phyloP scores from a whole-genome alignment of 2,797 vertebrate species.

The Notoglanidium macrostoma region DNA sequence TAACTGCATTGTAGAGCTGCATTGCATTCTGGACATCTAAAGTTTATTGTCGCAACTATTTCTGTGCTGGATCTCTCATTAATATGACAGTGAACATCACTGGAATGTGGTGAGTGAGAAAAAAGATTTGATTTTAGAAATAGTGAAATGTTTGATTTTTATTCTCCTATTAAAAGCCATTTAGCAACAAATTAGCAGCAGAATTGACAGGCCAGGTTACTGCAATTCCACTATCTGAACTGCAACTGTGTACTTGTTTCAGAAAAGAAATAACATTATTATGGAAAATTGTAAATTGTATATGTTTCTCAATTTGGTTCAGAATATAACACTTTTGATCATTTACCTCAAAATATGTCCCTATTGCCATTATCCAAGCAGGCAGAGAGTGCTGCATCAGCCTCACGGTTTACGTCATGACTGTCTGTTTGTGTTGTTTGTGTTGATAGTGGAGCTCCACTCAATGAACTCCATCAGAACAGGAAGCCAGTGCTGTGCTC shows the following conservation, averaged over 20 bases:
- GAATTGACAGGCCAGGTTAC: neutral
- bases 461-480: constrained; percentile 39
- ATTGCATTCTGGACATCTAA: neutral
- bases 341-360: constrained; percentile 5
- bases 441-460: constrained; percentile 34
- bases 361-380: constrained; percentile 8
- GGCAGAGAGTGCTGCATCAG: constrained; percentile 19
- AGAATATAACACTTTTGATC: neutral
- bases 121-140: neutral
- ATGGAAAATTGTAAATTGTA: neutral
- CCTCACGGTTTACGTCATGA: neutral
- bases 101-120: neutral
- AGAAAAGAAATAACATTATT: neutral
- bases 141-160: neutral
- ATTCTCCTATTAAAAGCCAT: neutral
- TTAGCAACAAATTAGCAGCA: neutral
- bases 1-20: neutral
- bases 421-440: constrained; percentile 23
- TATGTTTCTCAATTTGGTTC: neutral
- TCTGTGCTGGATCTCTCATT: neutral
- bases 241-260: neutral
- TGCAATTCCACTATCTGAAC: neutral
- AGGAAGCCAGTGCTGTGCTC: constrained; percentile 29
- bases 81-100: neutral
- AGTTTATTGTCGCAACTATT: neutral